Evolutionary conservation across 2,888 invertebrate genomes (phyloP).

Genomic region (Hoplodrina blanda): DNA sequence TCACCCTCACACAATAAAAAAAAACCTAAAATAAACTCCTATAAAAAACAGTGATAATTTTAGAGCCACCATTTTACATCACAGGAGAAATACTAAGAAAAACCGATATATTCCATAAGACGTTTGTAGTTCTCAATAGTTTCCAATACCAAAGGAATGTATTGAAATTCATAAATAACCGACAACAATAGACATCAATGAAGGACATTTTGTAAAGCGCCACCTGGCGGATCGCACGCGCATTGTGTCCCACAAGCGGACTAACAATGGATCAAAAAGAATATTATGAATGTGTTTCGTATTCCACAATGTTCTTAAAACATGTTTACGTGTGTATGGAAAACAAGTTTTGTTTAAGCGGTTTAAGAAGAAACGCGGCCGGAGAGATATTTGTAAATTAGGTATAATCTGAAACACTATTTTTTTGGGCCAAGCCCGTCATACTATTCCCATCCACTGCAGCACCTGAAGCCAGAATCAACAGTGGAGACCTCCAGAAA

Average conservation of each 20-base stretch:
- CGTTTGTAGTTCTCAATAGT: slow-evolving; percentile 40
- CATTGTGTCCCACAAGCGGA: slow-evolving; percentile 61
- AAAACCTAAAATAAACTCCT: background rate
- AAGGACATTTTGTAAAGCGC: slow-evolving; percentile 61
- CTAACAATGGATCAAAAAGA: slow-evolving; percentile 72
- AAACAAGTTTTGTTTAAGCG: slow-evolving; percentile 10
- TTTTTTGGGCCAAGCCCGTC: no score
- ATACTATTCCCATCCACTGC: no score
- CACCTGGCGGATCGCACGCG: slow-evolving; percentile 71
- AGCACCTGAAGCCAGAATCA: no score
- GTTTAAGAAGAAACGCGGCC: background rate
- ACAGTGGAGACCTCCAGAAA: no score
- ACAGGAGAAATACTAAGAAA: slow-evolving; percentile 17
- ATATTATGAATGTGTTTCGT: slow-evolving; percentile 57
- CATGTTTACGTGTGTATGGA: slow-evolving; percentile 23
- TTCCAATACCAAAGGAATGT: slow-evolving; percentile 53
- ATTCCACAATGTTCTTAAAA: slow-evolving; percentile 47
- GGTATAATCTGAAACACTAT: no score
- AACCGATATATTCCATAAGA: slow-evolving; percentile 27
- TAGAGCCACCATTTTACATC: slow-evolving; percentile 11
- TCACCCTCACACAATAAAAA: no score
- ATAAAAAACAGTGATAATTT: background rate
- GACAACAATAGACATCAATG: slow-evolving; percentile 69
- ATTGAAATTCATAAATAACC: slow-evolving; percentile 73
- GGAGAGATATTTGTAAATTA: no score